Evolutionary conservation across 2,888 invertebrate genomes (phyloP).

Genomic region (Steinernema hermaphroditum): DNA sequence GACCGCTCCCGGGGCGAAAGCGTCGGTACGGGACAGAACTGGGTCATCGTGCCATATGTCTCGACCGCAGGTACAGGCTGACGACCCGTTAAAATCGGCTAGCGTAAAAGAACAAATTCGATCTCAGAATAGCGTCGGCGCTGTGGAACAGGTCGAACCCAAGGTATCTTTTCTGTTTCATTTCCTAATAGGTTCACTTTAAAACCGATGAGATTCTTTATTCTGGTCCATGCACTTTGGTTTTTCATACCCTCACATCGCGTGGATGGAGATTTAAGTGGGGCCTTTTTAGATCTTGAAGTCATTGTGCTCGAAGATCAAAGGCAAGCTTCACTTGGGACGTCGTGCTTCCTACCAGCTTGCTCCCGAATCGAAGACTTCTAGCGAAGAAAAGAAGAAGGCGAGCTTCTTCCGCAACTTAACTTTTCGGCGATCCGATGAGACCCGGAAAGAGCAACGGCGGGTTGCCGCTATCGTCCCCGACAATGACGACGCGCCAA

Average conservation of each 20-base stretch:
- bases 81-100: slow-evolving; percentile 31
- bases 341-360: slow-evolving; percentile 19
- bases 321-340: slow-evolving; percentile 20
- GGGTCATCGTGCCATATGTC: slow-evolving; percentile 31
- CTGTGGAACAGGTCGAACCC: slow-evolving; percentile 29
- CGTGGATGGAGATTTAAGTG: neutral
- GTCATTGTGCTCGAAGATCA: slow-evolving; percentile 23
- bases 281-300: slow-evolving; percentile 4
- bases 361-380: neutral
- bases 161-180: slow-evolving; percentile 31
- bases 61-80: slow-evolving; percentile 31
- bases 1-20: slow-evolving; percentile 28
- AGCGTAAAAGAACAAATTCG: slow-evolving; percentile 31
- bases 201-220: neutral
- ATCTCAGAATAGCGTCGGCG: slow-evolving; percentile 29
- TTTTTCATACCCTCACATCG: neutral
- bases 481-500: slow-evolving; percentile 50
- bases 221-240: slow-evolving; percentile 11
- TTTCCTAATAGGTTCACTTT: slow-evolving; percentile 1
- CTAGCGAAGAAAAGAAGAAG: slow-evolving; percentile 8
- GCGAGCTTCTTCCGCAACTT: slow-evolving; percentile 6
- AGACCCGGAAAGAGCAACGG: slow-evolving; percentile 21
- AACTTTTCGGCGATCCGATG: slow-evolving; percentile 23
- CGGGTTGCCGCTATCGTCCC: slow-evolving; percentile 10
- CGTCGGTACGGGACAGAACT: slow-evolving; percentile 27